Conservation (phyloP, 2,888 invertebrate genomes). For the Lasioglossum leucozonium region DNA sequence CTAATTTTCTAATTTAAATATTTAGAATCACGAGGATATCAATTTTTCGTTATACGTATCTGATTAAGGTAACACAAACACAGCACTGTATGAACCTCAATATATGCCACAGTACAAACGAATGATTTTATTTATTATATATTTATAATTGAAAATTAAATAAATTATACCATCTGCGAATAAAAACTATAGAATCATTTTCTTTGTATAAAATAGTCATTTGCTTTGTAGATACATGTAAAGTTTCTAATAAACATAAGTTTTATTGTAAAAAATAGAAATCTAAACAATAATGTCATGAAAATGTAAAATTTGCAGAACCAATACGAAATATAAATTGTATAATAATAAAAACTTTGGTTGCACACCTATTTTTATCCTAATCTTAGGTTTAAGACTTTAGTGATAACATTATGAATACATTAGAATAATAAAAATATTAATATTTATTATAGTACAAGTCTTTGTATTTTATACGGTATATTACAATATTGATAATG, state of each 20-base stretch:
- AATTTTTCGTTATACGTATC: constrained; percentile 25
- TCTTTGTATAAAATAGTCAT: constrained; percentile 54
- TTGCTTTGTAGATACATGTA: constrained; percentile 67
- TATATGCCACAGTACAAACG: constrained; percentile 30
- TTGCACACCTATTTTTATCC: background rate
- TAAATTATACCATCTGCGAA: constrained; percentile 44
- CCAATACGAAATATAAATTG: constrained; percentile 45
- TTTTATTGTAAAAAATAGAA: constrained; percentile 53
- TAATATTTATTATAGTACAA: constrained; percentile 19
- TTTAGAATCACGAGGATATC: constrained; percentile 19
- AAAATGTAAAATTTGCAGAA: constrained; percentile 37
- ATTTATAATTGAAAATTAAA: constrained; percentile 48
- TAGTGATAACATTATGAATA: background rate
- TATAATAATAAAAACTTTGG: constrained; percentile 47
- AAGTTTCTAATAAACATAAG: constrained; percentile 52
- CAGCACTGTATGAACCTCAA: constrained; percentile 5
- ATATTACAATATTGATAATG: background rate
- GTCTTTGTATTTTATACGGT: constrained; percentile 14
- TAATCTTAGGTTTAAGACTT: constrained; percentile 7
- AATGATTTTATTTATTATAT: constrained; percentile 41
- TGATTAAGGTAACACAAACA: background rate
- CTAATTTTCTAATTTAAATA: constrained; percentile 6
- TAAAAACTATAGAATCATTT: constrained; percentile 38
- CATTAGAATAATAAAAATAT: background rate
- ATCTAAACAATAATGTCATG: constrained; percentile 40